Conservation (phyloP, 2,797 vertebrate genomes). For the Lophotriccus pileatus region DNA sequence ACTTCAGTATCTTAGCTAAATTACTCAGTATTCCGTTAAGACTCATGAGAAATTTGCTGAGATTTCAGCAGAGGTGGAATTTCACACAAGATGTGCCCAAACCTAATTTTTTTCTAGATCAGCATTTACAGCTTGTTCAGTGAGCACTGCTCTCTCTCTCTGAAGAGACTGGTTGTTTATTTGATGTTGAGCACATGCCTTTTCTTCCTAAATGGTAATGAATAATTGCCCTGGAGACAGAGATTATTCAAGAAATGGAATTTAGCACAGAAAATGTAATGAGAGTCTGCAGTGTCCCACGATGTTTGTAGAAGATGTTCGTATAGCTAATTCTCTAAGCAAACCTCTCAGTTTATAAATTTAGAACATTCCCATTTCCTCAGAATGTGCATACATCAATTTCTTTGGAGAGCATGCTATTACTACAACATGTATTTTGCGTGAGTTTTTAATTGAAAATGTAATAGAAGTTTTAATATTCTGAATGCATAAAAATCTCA, state of each 20-base stretch:
- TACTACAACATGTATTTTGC: not conserved
- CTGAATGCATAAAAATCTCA: constrained; percentile 2
- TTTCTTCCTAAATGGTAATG: constrained; percentile 19
- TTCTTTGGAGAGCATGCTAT: not conserved
- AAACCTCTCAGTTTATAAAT: constrained; percentile 27
- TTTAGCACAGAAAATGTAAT: constrained; percentile 15
- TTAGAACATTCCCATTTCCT: not conserved
- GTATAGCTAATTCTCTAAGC: not conserved
- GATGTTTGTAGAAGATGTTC: constrained; percentile 12
- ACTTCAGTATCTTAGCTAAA: not conserved
- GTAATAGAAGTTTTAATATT: constrained; percentile 42
- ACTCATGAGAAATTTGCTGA: not conserved
- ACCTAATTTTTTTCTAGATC: not conserved
- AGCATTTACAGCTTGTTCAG: not conserved
- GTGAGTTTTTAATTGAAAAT: constrained; percentile 47
- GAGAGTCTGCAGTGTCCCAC: not conserved
- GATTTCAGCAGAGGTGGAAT: not conserved
- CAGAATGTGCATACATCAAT: not conserved
- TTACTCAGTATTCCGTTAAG: not conserved
- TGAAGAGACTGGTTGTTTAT: not conserved
- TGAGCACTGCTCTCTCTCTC: not conserved
- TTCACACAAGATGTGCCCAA: not conserved
- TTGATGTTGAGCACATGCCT: not conserved
- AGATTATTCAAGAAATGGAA: constrained; percentile 6
- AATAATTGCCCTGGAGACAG: not conserved